Conservation (phyloP, 2,888 invertebrate genomes). For the Noctua janthina region DNA sequence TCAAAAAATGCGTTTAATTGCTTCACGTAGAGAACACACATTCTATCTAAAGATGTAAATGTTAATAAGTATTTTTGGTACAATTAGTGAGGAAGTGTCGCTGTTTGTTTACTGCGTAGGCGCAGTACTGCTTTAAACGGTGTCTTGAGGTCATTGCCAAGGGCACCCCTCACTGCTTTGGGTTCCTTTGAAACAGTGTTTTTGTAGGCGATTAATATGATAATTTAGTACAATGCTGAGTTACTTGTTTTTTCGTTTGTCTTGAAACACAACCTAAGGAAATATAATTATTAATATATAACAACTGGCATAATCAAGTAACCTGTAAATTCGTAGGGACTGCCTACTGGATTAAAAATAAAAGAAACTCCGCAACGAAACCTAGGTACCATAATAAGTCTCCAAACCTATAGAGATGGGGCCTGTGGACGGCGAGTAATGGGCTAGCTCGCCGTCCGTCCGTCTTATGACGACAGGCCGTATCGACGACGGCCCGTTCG, state of each 20-base stretch:
- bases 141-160: constrained; percentile 54
- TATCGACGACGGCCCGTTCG: no score
- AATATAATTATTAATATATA: not conserved
- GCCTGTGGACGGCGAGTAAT: no score
- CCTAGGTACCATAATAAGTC: not conserved
- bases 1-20: not conserved
- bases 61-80: constrained; percentile 13
- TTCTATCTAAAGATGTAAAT: not conserved
- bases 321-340: not conserved
- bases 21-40: not conserved
- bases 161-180: constrained; percentile 20
- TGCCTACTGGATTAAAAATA: not conserved
- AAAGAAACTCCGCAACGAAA: not conserved
- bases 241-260: not conserved
- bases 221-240: not conserved
- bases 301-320: not conserved
- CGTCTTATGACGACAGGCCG: no score
- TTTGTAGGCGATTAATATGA: not conserved
- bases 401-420: no score
- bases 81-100: constrained; percentile 31
- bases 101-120: constrained; percentile 42
- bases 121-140: constrained; percentile 12
- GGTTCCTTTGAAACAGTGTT: not conserved
- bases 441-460: no score
- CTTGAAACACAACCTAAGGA: not conserved